Evolutionary conservation across 2,113 vertebrate species (phyloP), one percentile per base, ranked within the genome.

Genomic region (Cyprinodon tularosa): DNA sequence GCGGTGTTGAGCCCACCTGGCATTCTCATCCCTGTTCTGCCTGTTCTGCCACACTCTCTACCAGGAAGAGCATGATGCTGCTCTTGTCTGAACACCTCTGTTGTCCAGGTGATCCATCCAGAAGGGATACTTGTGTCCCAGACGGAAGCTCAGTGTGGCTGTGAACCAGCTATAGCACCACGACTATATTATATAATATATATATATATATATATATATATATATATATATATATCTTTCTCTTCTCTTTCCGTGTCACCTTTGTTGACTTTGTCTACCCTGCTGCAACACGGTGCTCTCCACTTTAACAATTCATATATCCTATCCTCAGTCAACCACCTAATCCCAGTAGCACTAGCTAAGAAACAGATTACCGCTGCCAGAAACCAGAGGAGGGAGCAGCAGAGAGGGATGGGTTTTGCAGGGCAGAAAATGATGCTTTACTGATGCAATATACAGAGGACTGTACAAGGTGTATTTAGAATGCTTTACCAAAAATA

Each of bases 301-400:
- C 38, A 85, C 89, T 92, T 92, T 92, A 94, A 94, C 93, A 93
- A 93, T 85, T 86, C 89, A 91, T 91, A 91, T 85, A 92, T 92
- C 93, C 91, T 88, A 90, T 92, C 93, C 93, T 83, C 92, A 92
- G 89, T 85, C 77, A 57, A 45, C 88, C 90, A 85, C 91, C 88
- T 94, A 94, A 95, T 94, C 92, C 93, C 89, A 91, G 87, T 88
- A 90, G 84, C 87, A 85, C 92, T 92, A 92, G 91, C 92, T 94
- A 91, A 93, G 92, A 88, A 92, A 84, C 89, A 93, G 89, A 93
- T 94, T 92, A 94, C 89, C 91, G 90, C 87, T 90, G 88, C 85
- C 84, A 86, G 86, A 93, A 89, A 90, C 91, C 86, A 90, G 89
- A 90, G 83, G 80, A 88, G 87, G 89, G 78, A 81, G 76, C 76